Conservation (phyloP, 2,113 vertebrate genomes). For the Saimiri boliviensis region DNA sequence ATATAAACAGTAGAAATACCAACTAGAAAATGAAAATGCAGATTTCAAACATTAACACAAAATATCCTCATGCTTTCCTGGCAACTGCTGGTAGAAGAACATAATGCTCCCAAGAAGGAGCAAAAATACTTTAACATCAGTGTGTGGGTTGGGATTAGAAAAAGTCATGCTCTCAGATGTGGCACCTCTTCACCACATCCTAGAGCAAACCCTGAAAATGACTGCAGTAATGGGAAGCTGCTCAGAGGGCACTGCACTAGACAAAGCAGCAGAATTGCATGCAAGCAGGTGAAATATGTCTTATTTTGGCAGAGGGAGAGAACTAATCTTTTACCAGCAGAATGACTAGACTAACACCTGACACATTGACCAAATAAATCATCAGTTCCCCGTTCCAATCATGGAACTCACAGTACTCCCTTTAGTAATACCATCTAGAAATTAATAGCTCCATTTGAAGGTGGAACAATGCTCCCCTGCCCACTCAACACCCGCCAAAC, state of each 20-base stretch:
- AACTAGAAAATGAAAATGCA: background rate
- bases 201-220: background rate
- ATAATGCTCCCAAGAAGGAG: background rate
- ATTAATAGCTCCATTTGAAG: background rate
- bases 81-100: background rate
- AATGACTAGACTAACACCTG: background rate
- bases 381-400: background rate
- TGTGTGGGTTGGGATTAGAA: constrained; percentile 11
- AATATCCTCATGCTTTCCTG: background rate
- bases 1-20: background rate
- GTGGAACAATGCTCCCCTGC: background rate
- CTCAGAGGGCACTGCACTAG: background rate
- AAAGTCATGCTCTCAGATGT: background rate
- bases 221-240: background rate
- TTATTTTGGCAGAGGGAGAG: background rate
- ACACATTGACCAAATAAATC: background rate
- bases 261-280: background rate
- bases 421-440: background rate
- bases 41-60: background rate
- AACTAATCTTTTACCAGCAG: background rate
- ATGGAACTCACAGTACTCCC: background rate
- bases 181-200: background rate
- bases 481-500: background rate
- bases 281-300: background rate
- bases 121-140: constrained; percentile 9